A percentile compares a stretch with the other conserved stretches of the same genome.
Evolutionary conservation across 2,888 invertebrate species (phyloP).

Genomic region (Sinohyriopsis cumingii): DNA sequence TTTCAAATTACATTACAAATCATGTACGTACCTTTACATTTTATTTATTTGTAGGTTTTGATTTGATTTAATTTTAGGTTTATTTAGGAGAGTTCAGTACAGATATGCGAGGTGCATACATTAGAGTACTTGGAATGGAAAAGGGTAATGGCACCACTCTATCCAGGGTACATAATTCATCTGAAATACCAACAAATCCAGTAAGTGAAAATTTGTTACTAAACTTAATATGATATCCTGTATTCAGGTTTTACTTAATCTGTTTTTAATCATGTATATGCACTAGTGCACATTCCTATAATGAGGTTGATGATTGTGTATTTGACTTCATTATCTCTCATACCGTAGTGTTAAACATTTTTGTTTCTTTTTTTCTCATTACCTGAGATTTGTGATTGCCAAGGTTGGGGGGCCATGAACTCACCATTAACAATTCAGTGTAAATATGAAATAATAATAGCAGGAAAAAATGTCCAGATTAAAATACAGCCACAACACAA

Average conservation of each 20-base stretch:
- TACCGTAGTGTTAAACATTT: too few species aligned
- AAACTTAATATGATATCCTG: background rate
- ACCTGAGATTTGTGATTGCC: too few species aligned
- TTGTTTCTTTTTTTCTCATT: too few species aligned
- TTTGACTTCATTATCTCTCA: too few species aligned
- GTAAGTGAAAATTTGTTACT: constrained; percentile 39
- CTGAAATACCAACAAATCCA: constrained; percentile 53
- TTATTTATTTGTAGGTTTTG: constrained; percentile 51
- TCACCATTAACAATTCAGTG: too few species aligned
- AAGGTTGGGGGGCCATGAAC: too few species aligned
- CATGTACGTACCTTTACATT: too few species aligned
- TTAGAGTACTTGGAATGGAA: constrained; percentile 71
- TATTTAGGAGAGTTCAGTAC: constrained; percentile 63
- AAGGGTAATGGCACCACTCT: constrained; percentile 70
- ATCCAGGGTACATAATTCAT: constrained; percentile 62
- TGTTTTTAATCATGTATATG: background rate
- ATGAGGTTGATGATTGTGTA: background rate
- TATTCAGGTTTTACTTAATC: background rate
- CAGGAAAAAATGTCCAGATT: too few species aligned
- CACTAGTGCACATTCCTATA: background rate
- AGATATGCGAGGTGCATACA: constrained; percentile 64
- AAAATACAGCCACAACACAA: too few species aligned
- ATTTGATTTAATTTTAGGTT: constrained; percentile 54
- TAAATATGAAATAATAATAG: too few species aligned
- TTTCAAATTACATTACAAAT: too few species aligned